Conservation (phyloP, 2,888 invertebrate genomes). For the Octonoba sinensis region DNA sequence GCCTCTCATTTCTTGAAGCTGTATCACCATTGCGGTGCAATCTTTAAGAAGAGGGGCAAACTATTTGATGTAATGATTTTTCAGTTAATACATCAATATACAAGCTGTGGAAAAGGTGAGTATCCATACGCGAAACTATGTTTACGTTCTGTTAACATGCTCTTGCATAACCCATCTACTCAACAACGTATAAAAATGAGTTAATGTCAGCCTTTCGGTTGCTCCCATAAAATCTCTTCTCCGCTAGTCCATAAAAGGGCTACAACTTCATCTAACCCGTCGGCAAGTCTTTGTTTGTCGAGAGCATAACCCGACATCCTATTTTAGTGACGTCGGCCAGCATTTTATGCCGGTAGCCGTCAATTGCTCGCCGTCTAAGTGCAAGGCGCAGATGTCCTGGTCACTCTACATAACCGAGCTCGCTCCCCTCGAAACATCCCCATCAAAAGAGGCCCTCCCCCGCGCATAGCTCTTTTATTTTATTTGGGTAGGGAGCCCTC, state of each 20-base stretch:
- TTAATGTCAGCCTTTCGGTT: too few relatives aligned
- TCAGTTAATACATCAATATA: too few relatives aligned
- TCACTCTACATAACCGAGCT: slow-evolving; percentile 35
- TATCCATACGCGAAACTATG: too few relatives aligned
- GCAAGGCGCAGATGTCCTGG: slow-evolving; percentile 53
- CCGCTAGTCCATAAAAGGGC: slow-evolving; percentile 36
- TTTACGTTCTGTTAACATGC: too few relatives aligned
- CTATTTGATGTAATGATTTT: too few relatives aligned
- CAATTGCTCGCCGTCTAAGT: slow-evolving; percentile 39
- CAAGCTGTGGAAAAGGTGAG: too few relatives aligned
- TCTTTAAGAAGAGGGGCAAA: too few relatives aligned
- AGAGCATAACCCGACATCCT: slow-evolving; percentile 29
- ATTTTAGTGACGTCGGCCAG: slow-evolving; percentile 51
- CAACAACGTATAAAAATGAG: too few relatives aligned
- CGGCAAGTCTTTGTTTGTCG: slow-evolving; percentile 41
- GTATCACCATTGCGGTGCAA: too few relatives aligned
- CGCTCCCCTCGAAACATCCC: slow-evolving; percentile 41
- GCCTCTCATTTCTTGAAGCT: too few relatives aligned
- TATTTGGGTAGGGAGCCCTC: slow-evolving; percentile 56
- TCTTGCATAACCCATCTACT: too few relatives aligned
- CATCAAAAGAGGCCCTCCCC: slow-evolving; percentile 10
- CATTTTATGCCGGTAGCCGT: slow-evolving; percentile 57
- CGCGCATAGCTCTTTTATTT: slow-evolving; percentile 50
- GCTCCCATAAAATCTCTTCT: neutral
- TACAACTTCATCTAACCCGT: slow-evolving; percentile 48